Evolutionary conservation across 2,888 invertebrate genomes (phyloP), one percentile per base, ranked within the genome.

Genomic region (Formica aserva): DNA sequence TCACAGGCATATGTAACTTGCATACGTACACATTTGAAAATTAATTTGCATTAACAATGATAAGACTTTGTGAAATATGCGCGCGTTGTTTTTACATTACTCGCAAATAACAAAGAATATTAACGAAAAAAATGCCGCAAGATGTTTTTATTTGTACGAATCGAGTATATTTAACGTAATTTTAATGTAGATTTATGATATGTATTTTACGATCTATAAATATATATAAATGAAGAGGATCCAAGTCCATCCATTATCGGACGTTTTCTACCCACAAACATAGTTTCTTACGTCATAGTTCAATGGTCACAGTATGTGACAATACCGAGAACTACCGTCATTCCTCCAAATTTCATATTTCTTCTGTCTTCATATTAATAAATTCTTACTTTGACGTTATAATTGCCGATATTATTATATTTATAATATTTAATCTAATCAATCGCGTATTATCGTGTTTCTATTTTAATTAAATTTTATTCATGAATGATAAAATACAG

Each of bases 201-300:
- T 48, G 22, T 45, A 45, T 45, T 45, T 45, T 45, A 13, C 3
- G 13, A 13, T 72, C 26, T 63, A 62, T 35, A 45, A 63, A 63
- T n/a, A 52, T 48, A 6, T 29, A 29, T 48, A 63, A 32, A 32
- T 55, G 35, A 5, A 35, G 66, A 45, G 66, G 89, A 84, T 90
- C 90, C 87, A 90, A 89, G 89, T 89, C 90, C 90, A 86, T 18
- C 57, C 41, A 83, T 83, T 89, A 89, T 89, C 88, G 45, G 48
- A 81, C 45, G 82, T 88, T 90, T 89, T 86, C 76, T 75, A 83
- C 57, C n/a, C 67, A 84, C 26, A 9, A 72, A 60, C 18, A 55
- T 26, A 38, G 63, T 76, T 52, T 52, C 65, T 85, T 83, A 75
- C 85, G 77, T 83, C 87, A 86, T 52, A 84, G 86, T 86, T 88